These are phyloP conservation scores for Dryobates pubescens DNA, from an alignment of 2,797 vertebrate genomes.

Conservation along the genomic window DNA sequence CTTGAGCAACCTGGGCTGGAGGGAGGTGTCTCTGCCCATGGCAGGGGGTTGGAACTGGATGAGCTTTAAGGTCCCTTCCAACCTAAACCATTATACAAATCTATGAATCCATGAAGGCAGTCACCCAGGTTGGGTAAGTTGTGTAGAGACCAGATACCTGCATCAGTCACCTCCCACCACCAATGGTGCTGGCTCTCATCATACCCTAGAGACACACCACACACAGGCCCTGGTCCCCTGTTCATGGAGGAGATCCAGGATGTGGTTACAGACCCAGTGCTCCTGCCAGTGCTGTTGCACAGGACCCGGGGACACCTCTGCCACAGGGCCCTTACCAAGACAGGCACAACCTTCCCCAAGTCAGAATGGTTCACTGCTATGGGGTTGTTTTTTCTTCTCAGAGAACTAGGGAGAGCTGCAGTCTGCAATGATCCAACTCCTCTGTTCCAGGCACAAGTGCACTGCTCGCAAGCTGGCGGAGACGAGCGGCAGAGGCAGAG, in stretches of 20 bases:
- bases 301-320: background rate
- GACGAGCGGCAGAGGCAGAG: background rate
- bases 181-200: accelerated
- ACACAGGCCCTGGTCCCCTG: background rate
- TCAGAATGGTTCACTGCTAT: background rate
- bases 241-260: background rate
- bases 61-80: too few relatives aligned
- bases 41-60: too few relatives aligned
- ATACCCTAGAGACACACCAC: background rate
- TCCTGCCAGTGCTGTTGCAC: background rate
- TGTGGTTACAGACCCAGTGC: background rate
- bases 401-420: background rate
- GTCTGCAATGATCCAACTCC: background rate
- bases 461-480: background rate
- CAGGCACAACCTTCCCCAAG: background rate
- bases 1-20: too few relatives aligned
- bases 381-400: background rate
- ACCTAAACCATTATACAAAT: too few relatives aligned
- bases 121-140: background rate
- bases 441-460: background rate
- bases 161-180: too few relatives aligned
- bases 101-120: background rate
- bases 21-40: too few relatives aligned
- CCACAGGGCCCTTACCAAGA: background rate
- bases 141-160: background rate